Conservation (phyloP, 1,140 invertebrate genomes). For the Drosophila lini region DNA sequence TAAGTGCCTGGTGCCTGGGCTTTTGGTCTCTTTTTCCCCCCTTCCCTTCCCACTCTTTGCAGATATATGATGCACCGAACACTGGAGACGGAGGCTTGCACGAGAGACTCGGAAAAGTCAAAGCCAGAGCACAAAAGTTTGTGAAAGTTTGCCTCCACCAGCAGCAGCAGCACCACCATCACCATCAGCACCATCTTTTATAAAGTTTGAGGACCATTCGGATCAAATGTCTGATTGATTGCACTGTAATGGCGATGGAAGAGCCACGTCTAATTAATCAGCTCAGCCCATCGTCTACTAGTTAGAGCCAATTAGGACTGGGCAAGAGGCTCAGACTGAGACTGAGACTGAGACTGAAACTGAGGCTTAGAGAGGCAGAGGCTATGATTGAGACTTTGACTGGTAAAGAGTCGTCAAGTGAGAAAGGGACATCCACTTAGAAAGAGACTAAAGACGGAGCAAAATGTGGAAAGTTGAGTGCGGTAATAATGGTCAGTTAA, state of each 20-base stretch:
- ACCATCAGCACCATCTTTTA: conserved; percentile 6
- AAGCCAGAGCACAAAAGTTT: conserved; percentile 15
- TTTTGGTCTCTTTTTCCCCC: neutral
- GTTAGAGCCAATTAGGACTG: conserved; percentile 18
- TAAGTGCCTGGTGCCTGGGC: conserved; percentile 58
- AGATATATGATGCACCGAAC: conserved; percentile 14
- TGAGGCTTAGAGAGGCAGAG: neutral
- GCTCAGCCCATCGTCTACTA: conserved; percentile 18
- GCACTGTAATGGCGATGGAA: conserved; percentile 22
- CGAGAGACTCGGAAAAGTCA: conserved; percentile 20
- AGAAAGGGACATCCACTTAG: neutral
- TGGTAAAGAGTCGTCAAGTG: no score
- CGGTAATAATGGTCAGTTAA: conserved; percentile 20
- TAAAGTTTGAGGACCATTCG: conserved; percentile 18
- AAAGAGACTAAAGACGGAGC: neutral
- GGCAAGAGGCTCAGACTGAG: neutral
- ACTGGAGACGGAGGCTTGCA: neutral
- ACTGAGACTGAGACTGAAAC: neutral
- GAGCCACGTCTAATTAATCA: conserved; percentile 23
- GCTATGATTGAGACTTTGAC: neutral
- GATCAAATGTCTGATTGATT: conserved; percentile 28
- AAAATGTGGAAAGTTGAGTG: conserved; percentile 18
- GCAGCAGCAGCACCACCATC: neutral
- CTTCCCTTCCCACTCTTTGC: neutral
- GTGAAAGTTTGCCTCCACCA: neutral